Evolutionary conservation across 2,797 vertebrate genomes (phyloP).

Genomic region (Mallotus villosus): DNA sequence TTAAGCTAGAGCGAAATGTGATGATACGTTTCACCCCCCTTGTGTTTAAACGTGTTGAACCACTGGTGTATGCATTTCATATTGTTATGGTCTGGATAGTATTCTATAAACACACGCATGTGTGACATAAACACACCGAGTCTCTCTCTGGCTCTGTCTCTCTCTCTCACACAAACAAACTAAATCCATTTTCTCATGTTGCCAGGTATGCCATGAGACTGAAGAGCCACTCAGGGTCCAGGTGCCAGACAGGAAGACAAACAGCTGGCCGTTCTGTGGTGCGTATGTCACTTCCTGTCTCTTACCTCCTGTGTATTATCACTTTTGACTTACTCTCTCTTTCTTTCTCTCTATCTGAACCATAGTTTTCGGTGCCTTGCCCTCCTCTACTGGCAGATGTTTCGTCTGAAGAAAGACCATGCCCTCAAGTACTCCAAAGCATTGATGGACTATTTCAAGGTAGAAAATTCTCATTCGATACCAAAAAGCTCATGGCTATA

Average conservation of each 20-base stretch:
- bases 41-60: too few relatives aligned
- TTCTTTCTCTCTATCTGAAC: conserved; percentile 4
- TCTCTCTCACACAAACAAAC: conserved; percentile 1
- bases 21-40: too few relatives aligned
- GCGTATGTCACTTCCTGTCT: conserved; percentile 53
- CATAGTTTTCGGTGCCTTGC: conserved; percentile 93
- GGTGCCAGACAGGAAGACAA: conserved; percentile 91
- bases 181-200: conserved; percentile 41
- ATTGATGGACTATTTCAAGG: conserved; percentile 97
- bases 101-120: neutral
- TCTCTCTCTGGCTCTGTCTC: neutral
- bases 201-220: conserved; percentile 96
- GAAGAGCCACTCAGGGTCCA: conserved; percentile 91
- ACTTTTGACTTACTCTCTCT: conserved; percentile 13
- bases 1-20: too few relatives aligned
- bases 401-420: conserved; percentile 94
- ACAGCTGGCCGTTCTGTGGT: conserved; percentile 96
- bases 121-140: neutral
- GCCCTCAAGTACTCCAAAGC: conserved; percentile 98
- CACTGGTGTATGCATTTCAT: too few relatives aligned
- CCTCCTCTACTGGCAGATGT: conserved; percentile 99
- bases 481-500: neutral
- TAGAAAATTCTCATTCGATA: conserved; percentile 46
- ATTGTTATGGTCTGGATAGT: neutral
- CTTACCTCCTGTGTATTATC: neutral